phyloP scores from a whole-genome alignment of 2,113 vertebrate genomes.

The Forbesichthys papilliferus region DNA sequence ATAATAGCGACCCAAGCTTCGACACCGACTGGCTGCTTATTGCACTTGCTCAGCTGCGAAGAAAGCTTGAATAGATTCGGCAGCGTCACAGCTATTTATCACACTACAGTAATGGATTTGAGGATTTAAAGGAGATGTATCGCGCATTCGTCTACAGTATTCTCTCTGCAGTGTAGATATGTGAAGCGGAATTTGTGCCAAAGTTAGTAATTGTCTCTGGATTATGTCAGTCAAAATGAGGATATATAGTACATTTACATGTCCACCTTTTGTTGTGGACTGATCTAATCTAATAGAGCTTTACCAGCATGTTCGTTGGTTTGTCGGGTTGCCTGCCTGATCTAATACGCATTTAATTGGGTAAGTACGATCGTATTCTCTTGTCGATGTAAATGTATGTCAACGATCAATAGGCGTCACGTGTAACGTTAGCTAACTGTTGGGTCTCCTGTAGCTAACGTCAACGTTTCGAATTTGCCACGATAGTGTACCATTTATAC shows the following conservation, averaged over 20 bases:
- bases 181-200: neutral
- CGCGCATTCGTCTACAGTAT: neutral
- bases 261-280: slow-evolving; percentile 50
- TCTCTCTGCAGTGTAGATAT: slow-evolving; percentile 1
- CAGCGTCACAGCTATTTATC: slow-evolving; percentile 6
- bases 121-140: slow-evolving; percentile 34
- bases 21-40: slow-evolving; percentile 9
- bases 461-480: neutral
- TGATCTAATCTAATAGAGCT: slow-evolving; percentile 25
- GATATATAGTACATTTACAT: slow-evolving; percentile 50
- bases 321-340: slow-evolving; percentile 7
- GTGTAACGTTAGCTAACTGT: neutral
- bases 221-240: slow-evolving; percentile 22
- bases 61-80: slow-evolving; percentile 12
- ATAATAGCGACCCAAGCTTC: neutral
- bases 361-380: slow-evolving; percentile 34
- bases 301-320: slow-evolving; percentile 8
- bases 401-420: neutral
- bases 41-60: slow-evolving; percentile 15
- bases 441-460: neutral
- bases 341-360: slow-evolving; percentile 22
- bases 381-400: neutral
- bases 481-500: slow-evolving; percentile 1
- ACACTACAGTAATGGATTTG: slow-evolving; percentile 38
- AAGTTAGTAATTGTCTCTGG: neutral